Evolutionary conservation across 2,888 invertebrate genomes (phyloP), one percentile per base, ranked within the genome.

Genomic region (Sinelater perroti): DNA sequence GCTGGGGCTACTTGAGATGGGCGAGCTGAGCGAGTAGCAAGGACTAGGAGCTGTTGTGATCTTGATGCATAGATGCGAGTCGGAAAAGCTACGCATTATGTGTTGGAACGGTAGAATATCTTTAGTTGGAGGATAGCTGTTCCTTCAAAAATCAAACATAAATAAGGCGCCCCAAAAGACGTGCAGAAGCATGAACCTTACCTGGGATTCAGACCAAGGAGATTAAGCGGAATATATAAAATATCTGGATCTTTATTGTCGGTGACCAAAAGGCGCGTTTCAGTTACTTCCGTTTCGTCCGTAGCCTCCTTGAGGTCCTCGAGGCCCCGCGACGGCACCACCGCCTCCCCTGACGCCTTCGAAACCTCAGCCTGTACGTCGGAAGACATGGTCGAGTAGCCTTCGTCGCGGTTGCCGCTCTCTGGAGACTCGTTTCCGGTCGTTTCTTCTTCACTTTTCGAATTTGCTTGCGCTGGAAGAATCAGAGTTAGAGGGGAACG

Each of bases 361-460:
- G 85, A 85, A 1, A 87, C 86, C 69, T 89, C 89, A 0, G 87
- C 87, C 75, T 90, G 90, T 1, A 90, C 89, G 72, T 91, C 91
- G 61, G 89, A 89, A 7, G 90, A 90, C 90, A 91, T 91, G 2
- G 91, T 91, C 57, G 90, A 90, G 77, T 91, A 91, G 11, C 90
- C 91, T 74, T 91, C 91, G 79, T 91, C 91, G 66, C 89, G 84
- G 65, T 89, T 89, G 31, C 88, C 88, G 68, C 88, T 88, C 70
- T 89, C 89, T 0, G 89, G 89, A 59, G 89, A 88, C 73, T 89
- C 89, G 64, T 86, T 87, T 8, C 87, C 88, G 1, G 75, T 74
- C 18, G 85, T 87, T 68, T 87, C 87, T 59, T 87, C 86, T 52
- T 82, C 85, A 55, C 85, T 85, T 63, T 78, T 79, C 35, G 73